A percentile compares a stretch with the other conserved stretches of the same genome.
phyloP scores from a whole-genome alignment of 2,113 vertebrate species.

The Bujurquina vittata region DNA sequence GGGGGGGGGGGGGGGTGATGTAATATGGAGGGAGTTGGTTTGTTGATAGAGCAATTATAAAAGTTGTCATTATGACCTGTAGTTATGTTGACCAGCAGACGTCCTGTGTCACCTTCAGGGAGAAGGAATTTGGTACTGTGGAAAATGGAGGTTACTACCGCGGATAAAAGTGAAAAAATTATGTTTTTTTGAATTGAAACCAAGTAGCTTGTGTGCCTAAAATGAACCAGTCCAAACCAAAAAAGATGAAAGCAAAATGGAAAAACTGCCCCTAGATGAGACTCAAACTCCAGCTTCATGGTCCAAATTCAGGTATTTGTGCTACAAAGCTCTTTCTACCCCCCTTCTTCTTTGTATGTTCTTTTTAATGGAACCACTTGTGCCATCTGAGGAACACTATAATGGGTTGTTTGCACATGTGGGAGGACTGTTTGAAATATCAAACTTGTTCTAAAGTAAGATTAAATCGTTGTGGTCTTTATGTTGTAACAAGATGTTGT shows the following conservation, averaged over 20 bases:
- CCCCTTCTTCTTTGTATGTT: not conserved
- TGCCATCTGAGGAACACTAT: accelerated
- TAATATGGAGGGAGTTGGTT: not conserved
- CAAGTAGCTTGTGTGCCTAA: not conserved
- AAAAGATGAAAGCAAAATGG: not conserved
- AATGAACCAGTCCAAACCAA: not conserved
- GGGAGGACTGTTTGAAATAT: too few species aligned
- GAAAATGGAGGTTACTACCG: not conserved
- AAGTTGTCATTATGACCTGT: not conserved
- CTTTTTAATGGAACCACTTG: not conserved
- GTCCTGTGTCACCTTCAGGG: not conserved
- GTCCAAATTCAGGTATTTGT: not conserved
- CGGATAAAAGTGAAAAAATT: not conserved
- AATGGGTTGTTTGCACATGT: not conserved
- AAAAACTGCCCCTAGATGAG: too few species aligned
- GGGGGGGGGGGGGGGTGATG: not conserved
- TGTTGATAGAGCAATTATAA: not conserved
- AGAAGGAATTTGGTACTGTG: not conserved
- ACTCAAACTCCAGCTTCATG: not conserved
- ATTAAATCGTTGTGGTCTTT: not conserved
- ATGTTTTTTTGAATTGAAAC: not conserved
- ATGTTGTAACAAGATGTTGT: too few species aligned
- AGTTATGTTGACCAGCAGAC: too few species aligned
- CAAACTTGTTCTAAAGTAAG: not conserved
- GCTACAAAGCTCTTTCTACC: accelerated